Evolutionary conservation across 2,888 invertebrate species (phyloP).

Genomic region (Lasioglossum calceatum): DNA sequence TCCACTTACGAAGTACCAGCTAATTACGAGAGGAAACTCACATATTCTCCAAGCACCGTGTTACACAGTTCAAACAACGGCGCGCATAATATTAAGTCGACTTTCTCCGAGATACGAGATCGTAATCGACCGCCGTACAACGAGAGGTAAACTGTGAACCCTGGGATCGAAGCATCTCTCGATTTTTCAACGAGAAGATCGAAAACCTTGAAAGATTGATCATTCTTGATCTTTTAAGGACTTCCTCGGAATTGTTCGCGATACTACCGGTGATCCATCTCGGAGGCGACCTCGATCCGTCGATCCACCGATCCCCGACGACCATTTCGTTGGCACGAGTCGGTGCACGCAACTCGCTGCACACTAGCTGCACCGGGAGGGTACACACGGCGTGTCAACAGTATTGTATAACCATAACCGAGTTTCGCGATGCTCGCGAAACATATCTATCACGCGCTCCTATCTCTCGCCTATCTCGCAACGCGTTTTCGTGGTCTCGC

Average conservation of each 20-base stretch:
- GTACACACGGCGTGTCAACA: not conserved
- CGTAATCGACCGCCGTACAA: not conserved
- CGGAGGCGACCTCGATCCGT: not conserved
- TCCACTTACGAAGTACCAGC: not conserved
- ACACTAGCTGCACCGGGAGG: not conserved
- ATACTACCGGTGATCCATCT: not conserved
- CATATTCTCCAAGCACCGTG: not conserved
- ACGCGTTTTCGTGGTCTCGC: not conserved
- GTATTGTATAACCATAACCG: slow-evolving; percentile 13
- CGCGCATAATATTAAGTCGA: not conserved
- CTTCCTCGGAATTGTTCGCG: not conserved
- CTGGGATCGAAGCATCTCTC: not conserved
- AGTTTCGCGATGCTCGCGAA: not conserved
- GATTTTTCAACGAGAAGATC: not conserved
- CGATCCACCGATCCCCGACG: not conserved
- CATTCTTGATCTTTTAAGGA: not conserved
- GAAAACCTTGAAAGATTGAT: not conserved
- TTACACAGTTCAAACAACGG: not conserved
- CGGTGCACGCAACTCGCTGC: not conserved
- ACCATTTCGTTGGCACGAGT: not conserved
- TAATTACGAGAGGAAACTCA: not conserved
- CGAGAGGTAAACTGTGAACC: not conserved
- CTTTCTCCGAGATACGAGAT: slow-evolving; percentile 4
- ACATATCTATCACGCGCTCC: not conserved
- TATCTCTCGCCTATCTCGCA: not conserved